phyloP scores from a whole-genome alignment of 2,797 vertebrate genomes.

The Setipinna tenuifilis region DNA sequence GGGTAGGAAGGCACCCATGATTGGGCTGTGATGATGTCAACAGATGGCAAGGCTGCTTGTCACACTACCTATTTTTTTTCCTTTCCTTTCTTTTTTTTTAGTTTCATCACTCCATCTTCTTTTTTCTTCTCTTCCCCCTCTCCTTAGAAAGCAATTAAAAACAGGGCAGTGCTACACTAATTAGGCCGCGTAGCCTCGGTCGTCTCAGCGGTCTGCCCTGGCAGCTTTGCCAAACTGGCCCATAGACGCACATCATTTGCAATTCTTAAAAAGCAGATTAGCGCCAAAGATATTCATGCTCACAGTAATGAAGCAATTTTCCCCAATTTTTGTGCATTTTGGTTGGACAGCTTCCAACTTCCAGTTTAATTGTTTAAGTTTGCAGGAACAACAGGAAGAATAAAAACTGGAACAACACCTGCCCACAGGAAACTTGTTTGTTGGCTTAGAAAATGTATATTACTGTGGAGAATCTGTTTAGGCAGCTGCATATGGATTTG shows the following conservation, averaged over 20 bases:
- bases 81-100: background rate
- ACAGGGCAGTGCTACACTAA: slow-evolving; percentile 40
- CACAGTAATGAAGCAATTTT: slow-evolving; percentile 18
- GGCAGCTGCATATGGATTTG: background rate
- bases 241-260: slow-evolving; percentile 39
- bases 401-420: background rate
- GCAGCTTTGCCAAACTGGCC: slow-evolving; percentile 42
- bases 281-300: slow-evolving; percentile 22
- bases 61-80: slow-evolving; percentile 22
- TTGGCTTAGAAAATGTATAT: background rate
- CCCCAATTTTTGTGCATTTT: slow-evolving; percentile 25
- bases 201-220: slow-evolving; percentile 33
- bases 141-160: slow-evolving; percentile 46
- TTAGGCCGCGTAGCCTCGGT: slow-evolving; percentile 34
- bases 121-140: background rate
- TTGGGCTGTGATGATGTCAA: slow-evolving; percentile 34
- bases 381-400: background rate
- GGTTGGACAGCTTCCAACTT: slow-evolving; percentile 37
- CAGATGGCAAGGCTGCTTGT: slow-evolving; percentile 47
- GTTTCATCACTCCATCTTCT: background rate
- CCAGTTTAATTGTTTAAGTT: slow-evolving; percentile 40
- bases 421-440: background rate
- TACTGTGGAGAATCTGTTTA: background rate
- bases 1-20: slow-evolving; percentile 21
- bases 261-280: slow-evolving; percentile 43